Evolutionary conservation across 30 jellyfish, hydroid and myxozoan species (phyloP).

Genomic region (Mastigias papua): DNA sequence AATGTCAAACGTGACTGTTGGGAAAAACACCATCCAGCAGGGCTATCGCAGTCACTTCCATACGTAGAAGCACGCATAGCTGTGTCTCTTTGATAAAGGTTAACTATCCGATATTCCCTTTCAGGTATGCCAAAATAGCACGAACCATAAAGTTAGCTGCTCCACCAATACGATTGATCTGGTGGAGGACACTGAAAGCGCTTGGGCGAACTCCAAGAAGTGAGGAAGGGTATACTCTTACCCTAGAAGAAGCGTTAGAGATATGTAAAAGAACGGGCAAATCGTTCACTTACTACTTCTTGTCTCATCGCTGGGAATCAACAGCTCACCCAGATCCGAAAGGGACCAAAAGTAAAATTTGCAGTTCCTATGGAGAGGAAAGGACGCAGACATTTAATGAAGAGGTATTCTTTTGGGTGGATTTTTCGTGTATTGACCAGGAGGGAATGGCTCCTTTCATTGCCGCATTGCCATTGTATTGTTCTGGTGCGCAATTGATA

Average conservation of each 20-base stretch:
- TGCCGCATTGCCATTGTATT: slow-evolving; percentile 69
- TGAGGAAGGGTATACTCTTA: slow-evolving; percentile 63
- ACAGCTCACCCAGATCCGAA: slow-evolving; percentile 63
- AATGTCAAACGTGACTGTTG: background rate
- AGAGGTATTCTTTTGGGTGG: slow-evolving; percentile 72
- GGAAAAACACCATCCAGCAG: too few species aligned
- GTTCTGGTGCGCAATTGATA: slow-evolving; percentile 68
- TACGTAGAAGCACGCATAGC: too few species aligned
- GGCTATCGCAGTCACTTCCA: too few species aligned
- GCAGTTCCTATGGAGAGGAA: slow-evolving; percentile 41
- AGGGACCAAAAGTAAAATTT: slow-evolving; percentile 45
- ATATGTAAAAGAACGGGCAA: slow-evolving; percentile 54
- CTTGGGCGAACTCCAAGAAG: slow-evolving; percentile 61
- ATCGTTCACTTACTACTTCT: slow-evolving; percentile 48
- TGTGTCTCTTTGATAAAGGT: too few species aligned
- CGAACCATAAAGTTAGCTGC: slow-evolving; percentile 41
- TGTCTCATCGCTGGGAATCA: slow-evolving; percentile 76
- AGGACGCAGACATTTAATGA: slow-evolving; percentile 36
- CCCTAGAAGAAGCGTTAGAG: slow-evolving; percentile 59
- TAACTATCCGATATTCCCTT: too few species aligned
- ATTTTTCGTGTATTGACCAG: slow-evolving; percentile 53
- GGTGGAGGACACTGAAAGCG: slow-evolving; percentile 66
- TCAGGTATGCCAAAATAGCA: slow-evolving; percentile 44
- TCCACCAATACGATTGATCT: slow-evolving; percentile 60
- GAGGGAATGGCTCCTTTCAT: slow-evolving; percentile 52